Evolutionary conservation across 2,888 invertebrate species (phyloP).

Genomic region (Cosmia pyralina): DNA sequence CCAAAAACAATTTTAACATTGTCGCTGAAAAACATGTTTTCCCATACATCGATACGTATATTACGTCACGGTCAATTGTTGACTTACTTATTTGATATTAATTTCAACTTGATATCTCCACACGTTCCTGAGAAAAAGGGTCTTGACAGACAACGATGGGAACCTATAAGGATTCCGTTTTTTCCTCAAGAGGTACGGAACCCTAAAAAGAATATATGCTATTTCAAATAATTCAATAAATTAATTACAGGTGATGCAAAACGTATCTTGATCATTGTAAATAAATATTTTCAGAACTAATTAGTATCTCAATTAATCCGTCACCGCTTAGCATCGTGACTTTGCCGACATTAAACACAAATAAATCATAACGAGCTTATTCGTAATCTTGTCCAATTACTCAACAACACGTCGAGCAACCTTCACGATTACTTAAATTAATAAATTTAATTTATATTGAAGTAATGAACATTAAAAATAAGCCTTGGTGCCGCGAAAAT

Average conservation of each 20-base stretch:
- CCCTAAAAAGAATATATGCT: background rate
- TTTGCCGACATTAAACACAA: conserved; percentile 24
- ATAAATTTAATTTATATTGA: conserved; percentile 58
- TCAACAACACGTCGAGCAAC: conserved; percentile 46
- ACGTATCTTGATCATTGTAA: background rate
- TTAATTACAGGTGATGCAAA: background rate
- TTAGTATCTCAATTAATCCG: conserved; percentile 40
- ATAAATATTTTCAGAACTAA: conserved; percentile 7
- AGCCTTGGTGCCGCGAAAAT: conserved; percentile 38
- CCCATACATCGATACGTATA: too few relatives aligned
- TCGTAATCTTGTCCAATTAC: conserved; percentile 56
- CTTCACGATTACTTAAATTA: conserved; percentile 58
- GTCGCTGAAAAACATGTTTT: too few relatives aligned
- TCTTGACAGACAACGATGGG: too few relatives aligned
- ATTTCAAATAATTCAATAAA: background rate
- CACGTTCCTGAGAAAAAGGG: too few relatives aligned
- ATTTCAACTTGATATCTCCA: too few relatives aligned
- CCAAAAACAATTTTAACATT: too few relatives aligned
- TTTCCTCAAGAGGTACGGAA: too few relatives aligned
- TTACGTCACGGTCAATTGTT: too few relatives aligned
- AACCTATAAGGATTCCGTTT: too few relatives aligned
- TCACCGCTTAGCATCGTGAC: conserved; percentile 42
- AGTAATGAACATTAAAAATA: conserved; percentile 46
- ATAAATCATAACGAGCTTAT: conserved; percentile 41
- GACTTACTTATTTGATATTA: too few relatives aligned